Base-by-base conservation (phyloP, 2,888 invertebrate species). In the Melieria omissa region DNA sequence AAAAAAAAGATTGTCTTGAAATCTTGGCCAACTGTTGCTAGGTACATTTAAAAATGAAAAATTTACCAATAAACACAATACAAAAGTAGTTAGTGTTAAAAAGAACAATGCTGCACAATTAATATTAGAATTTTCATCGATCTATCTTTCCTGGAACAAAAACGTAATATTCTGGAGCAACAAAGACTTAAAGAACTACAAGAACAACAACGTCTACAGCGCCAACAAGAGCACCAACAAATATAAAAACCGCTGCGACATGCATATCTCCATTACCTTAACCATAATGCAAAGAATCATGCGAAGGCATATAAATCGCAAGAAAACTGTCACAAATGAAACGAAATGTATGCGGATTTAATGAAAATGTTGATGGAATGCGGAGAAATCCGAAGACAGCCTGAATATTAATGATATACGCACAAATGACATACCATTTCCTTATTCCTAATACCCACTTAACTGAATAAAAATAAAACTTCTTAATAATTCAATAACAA, bases 121-220 rank as follows among this genome's bases (percentile, higher is more conserved):
- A 87, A 86, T 86, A 79, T 86, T 86, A 92, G 93, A 91, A 92
- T 93, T 91, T 93, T 93, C 91, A 92, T 93, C 91, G 92, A 93
- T 90, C 91, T 93, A 86, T 92, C 93, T 90, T 92, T 93, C 91
- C 90, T 93, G 89, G 91, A 92, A 91, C 90, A 91, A 88, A 91
- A 90, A 90, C 89, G 88, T 86, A 88, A 89, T 88, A 89, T 90
- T 82, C 88, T 89, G 88, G 89, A 89, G 86, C 89, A 90, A 86
- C 90, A 89, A 88, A 88, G 88, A 87, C 84, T 84, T 81, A 84
- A 84, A 83, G 83, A 85, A 78, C 85, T 80, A 80, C 82, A 84
- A 82, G 83, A 85, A 80, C 84, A 86, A 82, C 83, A 81, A 73
- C 82, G 82, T 78, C 84, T 83, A 70, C 65, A 55, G 42, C 66